Percentiles rank a stretch among this genome's conserved stretches.
These are phyloP conservation scores for Mormyrus lacerda DNA, from an alignment of 2,113 vertebrate species.

Conservation along the genomic window DNA sequence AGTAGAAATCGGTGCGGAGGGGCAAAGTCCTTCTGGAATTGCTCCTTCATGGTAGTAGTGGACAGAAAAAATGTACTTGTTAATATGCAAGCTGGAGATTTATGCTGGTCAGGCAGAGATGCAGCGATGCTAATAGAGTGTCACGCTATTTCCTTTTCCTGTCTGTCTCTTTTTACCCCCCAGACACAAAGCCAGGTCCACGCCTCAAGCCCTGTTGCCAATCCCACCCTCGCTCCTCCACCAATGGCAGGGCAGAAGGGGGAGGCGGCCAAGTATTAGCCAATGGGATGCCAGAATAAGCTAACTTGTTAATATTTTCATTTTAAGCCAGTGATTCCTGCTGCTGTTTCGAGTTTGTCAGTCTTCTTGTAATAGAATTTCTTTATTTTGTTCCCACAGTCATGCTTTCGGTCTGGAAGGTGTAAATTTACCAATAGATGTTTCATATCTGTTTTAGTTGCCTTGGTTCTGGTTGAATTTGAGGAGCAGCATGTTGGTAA, in stretches of 20 bases:
- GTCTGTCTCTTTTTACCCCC: not conserved
- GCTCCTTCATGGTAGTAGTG: not conserved
- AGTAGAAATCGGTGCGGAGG: not conserved
- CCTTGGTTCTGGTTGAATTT: not conserved
- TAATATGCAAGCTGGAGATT: not conserved
- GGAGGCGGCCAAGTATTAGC: not conserved
- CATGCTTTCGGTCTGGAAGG: not conserved
- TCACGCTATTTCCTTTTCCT: not conserved
- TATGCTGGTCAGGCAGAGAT: not conserved
- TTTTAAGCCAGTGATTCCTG: not conserved
- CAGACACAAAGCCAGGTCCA: not conserved
- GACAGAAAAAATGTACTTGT: not conserved
- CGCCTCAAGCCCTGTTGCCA: not conserved
- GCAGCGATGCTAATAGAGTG: not conserved
- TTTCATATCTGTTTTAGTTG: not conserved
- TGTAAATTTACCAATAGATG: not conserved
- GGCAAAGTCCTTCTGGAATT: not conserved
- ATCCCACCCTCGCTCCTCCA: not conserved
- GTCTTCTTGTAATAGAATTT: not conserved
- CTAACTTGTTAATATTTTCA: not conserved
- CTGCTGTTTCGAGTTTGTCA: not conserved
- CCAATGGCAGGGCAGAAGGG: not conserved
- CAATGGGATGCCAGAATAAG: constrained; percentile 3
- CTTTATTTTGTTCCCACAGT: not conserved
- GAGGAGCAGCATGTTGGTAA: not conserved